These are phyloP conservation scores for Rhinolophus sinicus DNA, from an alignment of 2,113 vertebrate species.

Conservation along the genomic window DNA sequence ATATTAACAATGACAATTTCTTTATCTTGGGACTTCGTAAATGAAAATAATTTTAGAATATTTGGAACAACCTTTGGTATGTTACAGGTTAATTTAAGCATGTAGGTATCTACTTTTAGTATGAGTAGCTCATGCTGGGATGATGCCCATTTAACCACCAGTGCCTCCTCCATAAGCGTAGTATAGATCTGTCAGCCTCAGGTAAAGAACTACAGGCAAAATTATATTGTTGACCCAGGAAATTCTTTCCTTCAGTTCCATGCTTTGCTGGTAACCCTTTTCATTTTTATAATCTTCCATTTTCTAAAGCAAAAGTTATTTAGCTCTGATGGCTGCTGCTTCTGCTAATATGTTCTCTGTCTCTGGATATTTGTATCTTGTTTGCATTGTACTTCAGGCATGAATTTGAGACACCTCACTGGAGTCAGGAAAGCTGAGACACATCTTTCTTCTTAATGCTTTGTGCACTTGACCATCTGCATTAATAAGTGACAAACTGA, in stretches of 20 bases:
- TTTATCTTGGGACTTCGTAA: not conserved
- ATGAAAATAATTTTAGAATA: conserved; percentile 19
- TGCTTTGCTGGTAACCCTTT: not conserved
- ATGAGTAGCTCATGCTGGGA: not conserved
- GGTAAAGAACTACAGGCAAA: not conserved
- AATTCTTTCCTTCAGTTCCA: not conserved
- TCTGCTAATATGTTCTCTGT: not conserved
- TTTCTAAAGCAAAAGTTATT: conserved; percentile 9
- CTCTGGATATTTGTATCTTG: not conserved
- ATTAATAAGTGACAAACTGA: not conserved
- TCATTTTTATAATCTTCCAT: not conserved
- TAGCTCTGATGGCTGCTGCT: not conserved
- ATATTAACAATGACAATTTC: not conserved
- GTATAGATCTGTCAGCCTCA: not conserved
- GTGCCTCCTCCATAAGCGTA: not conserved
- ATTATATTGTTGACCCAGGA: not conserved
- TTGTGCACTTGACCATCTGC: not conserved
- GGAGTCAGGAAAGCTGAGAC: not conserved
- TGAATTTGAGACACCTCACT: not conserved
- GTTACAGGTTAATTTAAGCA: not conserved
- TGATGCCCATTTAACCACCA: not conserved
- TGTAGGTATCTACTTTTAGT: not conserved
- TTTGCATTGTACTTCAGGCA: not conserved
- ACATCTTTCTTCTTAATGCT: not conserved
- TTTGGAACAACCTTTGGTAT: not conserved